A percentile compares a stretch with the other conserved stretches of the same genome.
Conservation (phyloP, 2,113 vertebrate genomes). For the Heptranchias perlo region DNA sequence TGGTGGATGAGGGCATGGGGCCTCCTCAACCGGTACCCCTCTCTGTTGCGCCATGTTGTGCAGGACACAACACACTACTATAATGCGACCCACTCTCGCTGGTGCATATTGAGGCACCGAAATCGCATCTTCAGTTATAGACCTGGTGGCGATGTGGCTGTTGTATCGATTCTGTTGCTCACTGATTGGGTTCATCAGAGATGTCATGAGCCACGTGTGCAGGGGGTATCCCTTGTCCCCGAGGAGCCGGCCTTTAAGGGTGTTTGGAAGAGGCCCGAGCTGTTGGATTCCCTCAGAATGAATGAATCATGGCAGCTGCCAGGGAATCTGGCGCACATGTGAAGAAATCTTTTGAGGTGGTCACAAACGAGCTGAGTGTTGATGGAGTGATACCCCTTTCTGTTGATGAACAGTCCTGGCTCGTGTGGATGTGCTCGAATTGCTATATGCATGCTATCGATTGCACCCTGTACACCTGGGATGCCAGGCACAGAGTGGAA, state of each 20-base stretch:
- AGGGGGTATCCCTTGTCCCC: neutral
- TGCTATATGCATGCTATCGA: no score
- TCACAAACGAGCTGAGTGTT: no score
- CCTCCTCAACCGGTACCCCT: no score
- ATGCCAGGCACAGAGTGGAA: no score
- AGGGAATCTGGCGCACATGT: neutral
- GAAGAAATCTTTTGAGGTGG: no score
- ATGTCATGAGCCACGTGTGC: neutral
- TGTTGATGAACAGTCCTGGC: no score
- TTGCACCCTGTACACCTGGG: no score
- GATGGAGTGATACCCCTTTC: no score
- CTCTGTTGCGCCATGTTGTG: neutral
- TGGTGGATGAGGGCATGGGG: no score
- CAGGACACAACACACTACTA: no score
- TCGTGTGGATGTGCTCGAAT: no score
- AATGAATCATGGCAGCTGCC: neutral
- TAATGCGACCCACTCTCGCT: neutral
- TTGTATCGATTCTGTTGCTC: neutral
- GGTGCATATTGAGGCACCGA: neutral
- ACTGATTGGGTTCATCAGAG: neutral
- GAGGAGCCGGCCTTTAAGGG: neutral
- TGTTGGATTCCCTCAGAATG: neutral
- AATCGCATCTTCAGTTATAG: neutral
- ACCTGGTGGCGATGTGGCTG: neutral
- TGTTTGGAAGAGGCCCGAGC: no score